Base-by-base conservation (phyloP, 2,797 vertebrate genomes). In the Enteromius mattozi region DNA sequence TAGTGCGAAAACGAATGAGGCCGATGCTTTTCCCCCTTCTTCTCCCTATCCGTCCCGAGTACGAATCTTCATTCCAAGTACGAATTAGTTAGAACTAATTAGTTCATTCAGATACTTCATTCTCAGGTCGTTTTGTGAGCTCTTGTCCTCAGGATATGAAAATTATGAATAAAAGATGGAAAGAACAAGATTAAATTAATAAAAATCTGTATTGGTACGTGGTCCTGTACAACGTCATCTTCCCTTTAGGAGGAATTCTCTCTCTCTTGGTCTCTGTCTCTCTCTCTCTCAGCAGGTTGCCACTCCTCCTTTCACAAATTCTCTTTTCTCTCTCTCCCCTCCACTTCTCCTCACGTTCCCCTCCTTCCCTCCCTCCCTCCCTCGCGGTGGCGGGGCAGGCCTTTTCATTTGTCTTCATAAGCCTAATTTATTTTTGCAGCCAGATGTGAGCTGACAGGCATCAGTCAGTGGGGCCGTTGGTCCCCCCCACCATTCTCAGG, bases 361-460 rank as follows among this genome's bases (percentile, higher is more conserved):
- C 63, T 49, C 83, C 4, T 65, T 51, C 82, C 16, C 54, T 75
- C 65, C 27, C 27, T 93, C 92, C 63, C 80, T 76, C 82, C 42
- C 76, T 72, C 80, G 61, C 35, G 40, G 72, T 61, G 95, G 94
- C 94, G 91, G 93, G 92, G 93, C 95, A 93, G 90, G 93, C 92
- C 93, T 88, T 95, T 97, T 96, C 97, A 97, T 98, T 97, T 97
- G 96, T 98, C 97, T 98, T 95, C 96, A 98, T 98, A 95, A 97
- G 96, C 96, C 95, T 98, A 97, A 99, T 99, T 99, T 98, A 98
- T 98, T 98, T 97, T 95, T 95, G 93, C 95, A 96, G 96, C 96
- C 96, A 98, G 97, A 98, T 98, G 97, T 96, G 95, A 95, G 96
- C 96, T 98, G 98, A 99, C 98, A 99, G 97, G 95, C 97, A 98